These are phyloP conservation scores for Labeo rohita DNA, from an alignment of 2,113 vertebrate species.

Conservation along the genomic window DNA sequence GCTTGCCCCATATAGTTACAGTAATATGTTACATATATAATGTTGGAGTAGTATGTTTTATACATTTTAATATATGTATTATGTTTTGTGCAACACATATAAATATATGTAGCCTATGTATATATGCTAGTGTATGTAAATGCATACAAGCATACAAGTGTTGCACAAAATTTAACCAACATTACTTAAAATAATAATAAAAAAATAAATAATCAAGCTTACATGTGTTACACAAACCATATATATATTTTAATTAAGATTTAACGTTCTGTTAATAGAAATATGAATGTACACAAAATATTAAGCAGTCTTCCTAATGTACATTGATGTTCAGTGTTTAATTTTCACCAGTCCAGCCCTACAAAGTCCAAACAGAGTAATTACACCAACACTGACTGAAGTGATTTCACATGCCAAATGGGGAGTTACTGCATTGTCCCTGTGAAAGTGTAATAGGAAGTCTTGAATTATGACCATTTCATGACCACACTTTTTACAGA, in stretches of 20 bases:
- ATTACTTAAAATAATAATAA: background rate
- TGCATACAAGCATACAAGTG: background rate
- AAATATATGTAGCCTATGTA: too few species aligned
- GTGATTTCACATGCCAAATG: background rate
- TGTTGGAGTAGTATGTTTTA: too few species aligned
- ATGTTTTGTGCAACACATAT: too few species aligned
- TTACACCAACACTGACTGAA: background rate
- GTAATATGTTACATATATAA: too few species aligned
- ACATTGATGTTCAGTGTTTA: background rate
- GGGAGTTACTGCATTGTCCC: background rate
- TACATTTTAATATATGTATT: too few species aligned
- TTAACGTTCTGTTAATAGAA: background rate
- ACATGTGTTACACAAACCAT: background rate
- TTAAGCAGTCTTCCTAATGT: background rate
- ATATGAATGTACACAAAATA: background rate
- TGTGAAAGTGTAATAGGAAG: background rate
- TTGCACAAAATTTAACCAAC: background rate
- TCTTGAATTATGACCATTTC: background rate
- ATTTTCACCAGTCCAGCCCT: background rate
- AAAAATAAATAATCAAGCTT: background rate
- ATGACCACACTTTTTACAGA: slow-evolving; percentile 73
- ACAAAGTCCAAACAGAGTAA: background rate
- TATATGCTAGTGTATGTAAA: too few species aligned
- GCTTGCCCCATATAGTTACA: background rate
- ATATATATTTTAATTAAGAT: too few species aligned